Evolutionary conservation across 2,888 invertebrate genomes (phyloP), one percentile per base, ranked within the genome.

Genomic region (Augochlorella aurata): DNA sequence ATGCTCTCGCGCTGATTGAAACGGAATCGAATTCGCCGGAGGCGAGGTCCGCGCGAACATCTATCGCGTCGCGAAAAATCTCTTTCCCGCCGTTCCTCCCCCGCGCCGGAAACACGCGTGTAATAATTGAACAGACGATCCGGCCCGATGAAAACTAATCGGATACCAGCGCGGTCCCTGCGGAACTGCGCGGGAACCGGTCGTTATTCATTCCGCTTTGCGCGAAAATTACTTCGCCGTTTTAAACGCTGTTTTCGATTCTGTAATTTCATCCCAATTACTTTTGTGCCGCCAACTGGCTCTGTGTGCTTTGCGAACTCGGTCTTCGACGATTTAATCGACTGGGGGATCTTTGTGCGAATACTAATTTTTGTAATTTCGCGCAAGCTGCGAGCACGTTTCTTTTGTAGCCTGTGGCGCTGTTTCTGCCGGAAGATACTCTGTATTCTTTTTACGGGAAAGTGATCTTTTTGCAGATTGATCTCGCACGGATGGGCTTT

Each of bases 11-110:
- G 14, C 14, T 70, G 52, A 65, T 61, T 52, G 67, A 67, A 68
- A 68, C 49, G 50, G 44, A 65, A 79, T 49, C 77, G 69, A 77
- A 49, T 77, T 65, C 49, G 21, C 16, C 47, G 14, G 47, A 47
- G 49, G 21, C n/a, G 29, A 38, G 49, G 45, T 63, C 61, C 21
- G 21, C 52, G 49, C 49, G 52, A 21, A 9, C 38, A 21, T 54
- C 38, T 10, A 45, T 58, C 45, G 14, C 9, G 44, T n/a, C 54
- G 44, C 63, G 63, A 44, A 65, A 73, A 73, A 63, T 63, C 49
- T 29, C 7, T 47, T 63, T 18, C 61, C 29, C 7, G 24, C 14
- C 16, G 38, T 38, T 24, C 2, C 52, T 8, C 24, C 5, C 16
- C 14, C 61, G 38, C 12, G 12, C 21, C 54, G 21, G 54, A 24